phyloP scores from a whole-genome alignment of 53 echinoderm and acorn worm species.

The Zoroaster sp. region DNA sequence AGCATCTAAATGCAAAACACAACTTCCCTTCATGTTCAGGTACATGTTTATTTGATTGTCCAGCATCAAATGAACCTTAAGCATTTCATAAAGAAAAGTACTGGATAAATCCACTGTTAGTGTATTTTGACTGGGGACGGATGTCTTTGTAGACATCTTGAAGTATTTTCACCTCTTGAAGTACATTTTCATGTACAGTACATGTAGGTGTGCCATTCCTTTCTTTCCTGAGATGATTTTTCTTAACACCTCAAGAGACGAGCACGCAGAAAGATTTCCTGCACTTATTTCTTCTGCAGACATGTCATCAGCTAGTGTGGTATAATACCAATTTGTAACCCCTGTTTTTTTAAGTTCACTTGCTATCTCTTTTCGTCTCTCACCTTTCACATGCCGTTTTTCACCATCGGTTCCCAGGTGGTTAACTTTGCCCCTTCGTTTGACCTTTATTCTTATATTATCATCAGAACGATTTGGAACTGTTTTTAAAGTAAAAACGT shows the following conservation, averaged over 20 bases:
- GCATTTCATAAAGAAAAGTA: conserved; percentile 37
- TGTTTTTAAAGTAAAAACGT: conserved; percentile 16
- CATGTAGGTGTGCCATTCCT: background rate
- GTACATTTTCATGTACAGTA: background rate
- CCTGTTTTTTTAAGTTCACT: conserved; percentile 29
- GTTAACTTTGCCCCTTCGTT: background rate
- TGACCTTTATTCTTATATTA: background rate
- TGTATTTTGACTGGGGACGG: conserved; percentile 17
- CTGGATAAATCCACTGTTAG: conserved; percentile 52
- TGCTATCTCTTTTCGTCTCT: background rate
- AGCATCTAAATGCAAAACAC: conserved; percentile 47
- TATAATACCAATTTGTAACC: conserved; percentile 35
- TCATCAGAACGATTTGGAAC: background rate
- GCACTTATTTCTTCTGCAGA: background rate
- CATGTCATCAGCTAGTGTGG: conserved; percentile 16
- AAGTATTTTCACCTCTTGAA: conserved; percentile 48
- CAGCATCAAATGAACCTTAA: conserved; percentile 49
- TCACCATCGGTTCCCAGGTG: background rate
- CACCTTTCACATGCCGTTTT: conserved; percentile 47
- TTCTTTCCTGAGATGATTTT: conserved; percentile 6
- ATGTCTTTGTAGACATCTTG: conserved; percentile 34
- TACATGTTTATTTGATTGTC: conserved; percentile 42
- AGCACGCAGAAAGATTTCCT: conserved; percentile 29
- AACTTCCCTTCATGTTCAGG: conserved; percentile 7
- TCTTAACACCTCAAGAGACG: background rate